A percentile compares a stretch with the other conserved stretches of the same genome.
Evolutionary conservation across 1,140 invertebrate genomes (phyloP).

Genomic region (Heliothis virescens): DNA sequence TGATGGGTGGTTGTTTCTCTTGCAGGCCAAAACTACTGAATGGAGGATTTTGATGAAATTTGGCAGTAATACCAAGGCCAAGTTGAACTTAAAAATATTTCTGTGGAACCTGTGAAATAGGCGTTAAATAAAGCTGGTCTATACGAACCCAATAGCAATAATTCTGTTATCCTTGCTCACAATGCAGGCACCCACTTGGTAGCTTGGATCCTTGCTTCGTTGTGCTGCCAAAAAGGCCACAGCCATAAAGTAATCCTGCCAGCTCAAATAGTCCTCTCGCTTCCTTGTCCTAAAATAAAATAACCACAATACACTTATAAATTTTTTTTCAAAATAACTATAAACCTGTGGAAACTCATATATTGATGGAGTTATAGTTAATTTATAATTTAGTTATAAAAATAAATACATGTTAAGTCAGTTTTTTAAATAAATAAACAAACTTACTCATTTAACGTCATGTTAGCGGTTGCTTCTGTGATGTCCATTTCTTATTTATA

Average conservation of each 20-base stretch:
- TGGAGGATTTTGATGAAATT: no score
- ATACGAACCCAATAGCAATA: constrained; percentile 92
- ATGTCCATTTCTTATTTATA: constrained; percentile 41
- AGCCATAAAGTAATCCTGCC: constrained; percentile 98
- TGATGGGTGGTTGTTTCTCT: no score
- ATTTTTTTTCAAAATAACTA: background rate
- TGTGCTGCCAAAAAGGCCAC: constrained; percentile 93
- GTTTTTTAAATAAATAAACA: background rate
- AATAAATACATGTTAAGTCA: background rate
- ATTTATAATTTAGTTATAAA: background rate
- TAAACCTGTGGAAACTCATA: no score
- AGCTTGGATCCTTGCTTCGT: constrained; percentile 97
- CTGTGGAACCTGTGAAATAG: no score
- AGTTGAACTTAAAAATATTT: no score
- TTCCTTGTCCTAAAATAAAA: constrained; percentile 59
- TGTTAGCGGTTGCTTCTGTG: constrained; percentile 17
- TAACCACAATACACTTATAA: background rate
- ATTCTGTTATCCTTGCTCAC: constrained; percentile 96
- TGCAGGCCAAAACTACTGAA: no score
- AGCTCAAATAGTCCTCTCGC: constrained; percentile 82
- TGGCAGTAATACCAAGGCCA: no score
- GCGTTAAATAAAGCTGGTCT: background rate
- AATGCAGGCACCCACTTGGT: constrained; percentile 97
- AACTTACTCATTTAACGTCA: constrained; percentile 10
- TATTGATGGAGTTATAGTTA: no score